These are phyloP conservation scores for Peromyscus nudipes DNA, from an alignment of 2,797 vertebrate species.

Conservation along the genomic window DNA sequence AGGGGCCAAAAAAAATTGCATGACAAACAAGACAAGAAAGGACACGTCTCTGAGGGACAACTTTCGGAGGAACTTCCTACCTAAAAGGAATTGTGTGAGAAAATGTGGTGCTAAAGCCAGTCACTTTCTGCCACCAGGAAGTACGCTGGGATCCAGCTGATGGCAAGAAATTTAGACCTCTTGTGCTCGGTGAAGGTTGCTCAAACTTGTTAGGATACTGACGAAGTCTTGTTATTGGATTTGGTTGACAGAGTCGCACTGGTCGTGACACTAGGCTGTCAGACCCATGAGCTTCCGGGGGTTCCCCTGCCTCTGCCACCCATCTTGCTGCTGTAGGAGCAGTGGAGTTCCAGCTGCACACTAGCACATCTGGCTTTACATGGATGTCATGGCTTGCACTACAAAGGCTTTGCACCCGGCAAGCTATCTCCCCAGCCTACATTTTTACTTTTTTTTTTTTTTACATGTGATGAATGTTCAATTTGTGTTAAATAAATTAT, in stretches of 20 bases:
- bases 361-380: neutral
- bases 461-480: constrained; percentile 29
- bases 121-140: neutral
- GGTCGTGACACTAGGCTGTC: neutral
- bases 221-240: neutral
- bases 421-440: neutral
- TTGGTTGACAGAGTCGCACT: neutral
- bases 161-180: neutral
- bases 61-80: neutral
- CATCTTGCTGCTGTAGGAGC: neutral
- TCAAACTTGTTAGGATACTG: neutral
- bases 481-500: constrained; percentile 49
- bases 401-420: neutral
- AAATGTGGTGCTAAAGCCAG: neutral
- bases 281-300: too few species aligned
- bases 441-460: neutral
- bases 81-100: neutral
- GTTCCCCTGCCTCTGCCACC: neutral
- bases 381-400: neutral
- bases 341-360: neutral
- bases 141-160: neutral
- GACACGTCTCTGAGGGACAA: neutral
- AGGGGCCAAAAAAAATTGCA: too few species aligned
- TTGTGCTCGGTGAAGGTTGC: neutral
- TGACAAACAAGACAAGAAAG: neutral